Conservation (phyloP, 2,113 vertebrate species). For the Oreocharis arfaki region DNA sequence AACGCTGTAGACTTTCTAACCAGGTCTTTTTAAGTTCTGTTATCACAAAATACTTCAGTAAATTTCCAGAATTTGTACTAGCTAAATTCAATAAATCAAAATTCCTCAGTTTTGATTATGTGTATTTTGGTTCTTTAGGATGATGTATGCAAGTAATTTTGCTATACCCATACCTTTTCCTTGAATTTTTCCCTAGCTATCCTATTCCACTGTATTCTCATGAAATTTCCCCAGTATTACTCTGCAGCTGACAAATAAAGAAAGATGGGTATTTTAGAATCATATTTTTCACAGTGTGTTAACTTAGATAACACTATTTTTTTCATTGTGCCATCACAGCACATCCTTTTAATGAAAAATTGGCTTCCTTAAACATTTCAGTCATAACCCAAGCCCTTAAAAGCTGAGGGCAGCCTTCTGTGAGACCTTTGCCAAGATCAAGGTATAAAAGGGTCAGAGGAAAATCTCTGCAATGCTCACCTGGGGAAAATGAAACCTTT, state of each 20-base stretch:
- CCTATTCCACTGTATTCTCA: not conserved
- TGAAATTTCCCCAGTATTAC: not conserved
- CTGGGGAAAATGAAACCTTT: constrained; percentile 6
- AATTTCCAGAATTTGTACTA: not conserved
- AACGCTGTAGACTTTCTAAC: not conserved
- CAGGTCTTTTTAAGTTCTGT: not conserved
- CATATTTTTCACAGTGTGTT: not conserved
- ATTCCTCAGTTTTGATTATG: not conserved
- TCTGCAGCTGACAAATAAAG: not conserved
- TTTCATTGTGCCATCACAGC: not conserved
- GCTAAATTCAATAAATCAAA: not conserved
- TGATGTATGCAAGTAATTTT: not conserved
- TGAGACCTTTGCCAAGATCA: not conserved
- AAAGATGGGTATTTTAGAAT: not conserved
- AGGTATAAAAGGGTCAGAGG: not conserved
- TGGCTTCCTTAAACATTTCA: not conserved
- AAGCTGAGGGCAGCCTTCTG: not conserved
- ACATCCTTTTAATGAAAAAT: not conserved
- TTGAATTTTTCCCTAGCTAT: not conserved
- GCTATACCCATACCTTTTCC: not conserved
- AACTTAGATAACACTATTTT: not conserved
- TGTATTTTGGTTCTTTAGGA: not conserved
- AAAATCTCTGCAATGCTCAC: not conserved
- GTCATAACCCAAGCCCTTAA: not conserved
- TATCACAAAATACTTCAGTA: not conserved